Conservation (phyloP, 2,113 vertebrate genomes). For the Notechis scutatus region DNA sequence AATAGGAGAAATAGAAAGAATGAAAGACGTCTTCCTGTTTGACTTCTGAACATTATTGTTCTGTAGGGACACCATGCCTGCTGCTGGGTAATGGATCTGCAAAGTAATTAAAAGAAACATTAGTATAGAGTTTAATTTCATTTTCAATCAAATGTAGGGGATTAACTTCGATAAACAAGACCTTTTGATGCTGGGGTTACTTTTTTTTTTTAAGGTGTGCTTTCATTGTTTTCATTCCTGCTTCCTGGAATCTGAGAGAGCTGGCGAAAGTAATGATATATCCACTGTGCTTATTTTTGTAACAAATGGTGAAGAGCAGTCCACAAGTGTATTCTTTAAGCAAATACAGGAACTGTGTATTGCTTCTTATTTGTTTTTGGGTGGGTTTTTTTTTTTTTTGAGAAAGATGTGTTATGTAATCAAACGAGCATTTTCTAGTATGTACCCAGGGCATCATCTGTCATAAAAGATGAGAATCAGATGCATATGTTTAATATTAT, state of each 20-base stretch:
- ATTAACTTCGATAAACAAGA: slow-evolving; percentile 58
- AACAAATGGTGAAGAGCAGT: slow-evolving; percentile 43
- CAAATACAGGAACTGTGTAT: slow-evolving; percentile 23
- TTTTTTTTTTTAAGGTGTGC: slow-evolving; percentile 44
- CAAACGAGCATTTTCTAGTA: background rate
- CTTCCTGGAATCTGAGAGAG: slow-evolving; percentile 32
- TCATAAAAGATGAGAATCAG: background rate
- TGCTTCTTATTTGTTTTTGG: background rate
- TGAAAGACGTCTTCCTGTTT: slow-evolving; percentile 46
- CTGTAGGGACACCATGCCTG: slow-evolving; percentile 34
- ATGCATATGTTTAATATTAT: background rate
- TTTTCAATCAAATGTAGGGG: slow-evolving; percentile 56
- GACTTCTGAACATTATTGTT: slow-evolving; percentile 31
- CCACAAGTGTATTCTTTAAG: slow-evolving; percentile 48
- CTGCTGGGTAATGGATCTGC: slow-evolving; percentile 59
- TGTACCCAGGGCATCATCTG: background rate
- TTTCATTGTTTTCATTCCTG: slow-evolving; percentile 47
- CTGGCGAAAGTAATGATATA: slow-evolving; percentile 40
- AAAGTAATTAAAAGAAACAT: slow-evolving; percentile 56
- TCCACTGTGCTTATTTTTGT: slow-evolving; percentile 31
- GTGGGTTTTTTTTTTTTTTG: no score
- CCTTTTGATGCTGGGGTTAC: slow-evolving; percentile 44
- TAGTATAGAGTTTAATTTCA: slow-evolving; percentile 54
- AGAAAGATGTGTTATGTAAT: background rate
- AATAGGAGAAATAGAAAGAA: slow-evolving; percentile 15